phyloP scores from a whole-genome alignment of 2,888 invertebrate species.

The Andrena minutula region DNA sequence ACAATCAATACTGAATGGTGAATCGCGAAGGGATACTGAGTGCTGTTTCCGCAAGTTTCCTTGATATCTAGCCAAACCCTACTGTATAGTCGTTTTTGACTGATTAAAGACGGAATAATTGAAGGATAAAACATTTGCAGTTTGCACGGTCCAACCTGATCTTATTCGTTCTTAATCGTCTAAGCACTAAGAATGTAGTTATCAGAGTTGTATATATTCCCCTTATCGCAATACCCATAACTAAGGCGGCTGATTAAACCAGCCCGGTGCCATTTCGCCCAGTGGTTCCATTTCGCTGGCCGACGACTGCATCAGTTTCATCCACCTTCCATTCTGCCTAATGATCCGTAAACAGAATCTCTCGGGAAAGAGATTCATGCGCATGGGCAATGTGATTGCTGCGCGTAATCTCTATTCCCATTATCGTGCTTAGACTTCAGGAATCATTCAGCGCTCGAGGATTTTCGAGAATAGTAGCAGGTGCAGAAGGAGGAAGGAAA shows the following conservation, averaged over 20 bases:
- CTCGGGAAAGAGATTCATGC: constrained; percentile 2
- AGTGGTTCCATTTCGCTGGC: constrained; percentile 27
- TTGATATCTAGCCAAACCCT: neutral
- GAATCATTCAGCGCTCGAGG: neutral
- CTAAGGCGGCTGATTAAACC: constrained; percentile 58
- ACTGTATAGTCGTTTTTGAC: neutral
- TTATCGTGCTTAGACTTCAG: neutral
- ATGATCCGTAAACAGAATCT: constrained; percentile 40
- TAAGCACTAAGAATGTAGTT: constrained; percentile 16
- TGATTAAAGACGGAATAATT: neutral
- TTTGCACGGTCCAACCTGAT: neutral
- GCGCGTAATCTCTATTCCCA: neutral
- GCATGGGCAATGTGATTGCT: constrained; percentile 2
- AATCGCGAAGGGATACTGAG: neutral
- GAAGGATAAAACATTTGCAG: neutral
- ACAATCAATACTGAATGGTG: neutral
- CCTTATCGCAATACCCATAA: constrained; percentile 56
- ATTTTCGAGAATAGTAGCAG: neutral
- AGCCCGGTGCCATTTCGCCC: constrained; percentile 36
- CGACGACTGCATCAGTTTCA: constrained; percentile 44
- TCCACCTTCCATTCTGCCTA: constrained; percentile 33
- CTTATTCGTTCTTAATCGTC: constrained; percentile 17
- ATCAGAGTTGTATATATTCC: constrained; percentile 32
- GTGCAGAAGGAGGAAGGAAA: no score
- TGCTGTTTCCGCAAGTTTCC: neutral